Conservation (phyloP, 1,140 invertebrate genomes). For the Meloidogyne exigua region DNA sequence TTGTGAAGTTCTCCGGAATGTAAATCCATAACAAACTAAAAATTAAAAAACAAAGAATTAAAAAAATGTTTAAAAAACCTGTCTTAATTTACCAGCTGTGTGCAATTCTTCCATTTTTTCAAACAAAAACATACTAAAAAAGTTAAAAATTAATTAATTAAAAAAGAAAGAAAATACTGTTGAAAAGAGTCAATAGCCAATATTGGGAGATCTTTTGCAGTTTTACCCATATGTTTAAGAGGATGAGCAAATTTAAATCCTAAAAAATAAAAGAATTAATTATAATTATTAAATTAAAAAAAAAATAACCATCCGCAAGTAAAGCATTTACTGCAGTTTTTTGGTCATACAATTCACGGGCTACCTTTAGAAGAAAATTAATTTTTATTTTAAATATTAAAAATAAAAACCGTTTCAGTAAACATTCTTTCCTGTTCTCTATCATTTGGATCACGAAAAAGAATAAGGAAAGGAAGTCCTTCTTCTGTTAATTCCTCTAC, state of each 20-base stretch:
- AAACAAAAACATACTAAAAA: conserved; percentile 84
- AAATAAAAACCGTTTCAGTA: conserved; percentile 54
- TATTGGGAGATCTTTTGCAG: conserved; percentile 81
- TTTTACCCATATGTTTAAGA: conserved; percentile 92
- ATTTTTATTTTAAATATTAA: background rate
- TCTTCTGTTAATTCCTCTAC: conserved; percentile 94
- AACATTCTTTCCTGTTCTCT: conserved; percentile 60
- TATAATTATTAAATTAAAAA: background rate
- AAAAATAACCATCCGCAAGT: conserved; percentile 75
- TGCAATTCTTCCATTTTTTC: conserved; percentile 67
- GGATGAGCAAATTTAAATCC: conserved; percentile 95
- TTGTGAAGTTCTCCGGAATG: conserved; percentile 59
- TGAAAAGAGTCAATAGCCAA: conserved; percentile 98
- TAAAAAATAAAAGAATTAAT: conserved; percentile 70
- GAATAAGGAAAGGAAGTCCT: conserved; percentile 92
- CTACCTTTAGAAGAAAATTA: conserved; percentile 40
- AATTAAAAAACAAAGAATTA: conserved; percentile 8
- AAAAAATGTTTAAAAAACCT: conserved; percentile 33
- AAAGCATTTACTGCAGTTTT: conserved; percentile 88
- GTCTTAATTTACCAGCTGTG: conserved; percentile 55
- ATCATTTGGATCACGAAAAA: conserved; percentile 75
- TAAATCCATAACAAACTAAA: conserved; percentile 59
- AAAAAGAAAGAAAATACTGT: conserved; percentile 77
- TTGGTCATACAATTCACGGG: conserved; percentile 57
- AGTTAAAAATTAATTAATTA: conserved; percentile 73